A percentile compares a stretch with the other conserved stretches of the same genome.
Conservation (phyloP, 1,140 invertebrate species). For the Drosophila malerkotliana region DNA sequence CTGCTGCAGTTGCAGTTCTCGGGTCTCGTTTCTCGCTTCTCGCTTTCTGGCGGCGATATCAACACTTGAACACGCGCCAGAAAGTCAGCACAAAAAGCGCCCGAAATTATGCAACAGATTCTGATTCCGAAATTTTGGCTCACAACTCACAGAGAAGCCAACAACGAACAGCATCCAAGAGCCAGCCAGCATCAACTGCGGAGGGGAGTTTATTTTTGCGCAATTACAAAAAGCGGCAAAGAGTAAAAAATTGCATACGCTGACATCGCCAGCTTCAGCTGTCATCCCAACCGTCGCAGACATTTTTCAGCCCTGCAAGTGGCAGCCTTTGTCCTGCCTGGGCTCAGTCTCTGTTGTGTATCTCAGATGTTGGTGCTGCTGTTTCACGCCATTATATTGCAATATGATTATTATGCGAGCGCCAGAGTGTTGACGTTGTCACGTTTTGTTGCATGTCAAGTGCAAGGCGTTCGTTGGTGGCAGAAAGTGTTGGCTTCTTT, state of each 20-base stretch:
- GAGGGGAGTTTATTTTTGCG: conserved; percentile 71
- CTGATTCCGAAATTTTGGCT: conserved; percentile 62
- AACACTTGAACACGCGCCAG: conserved; percentile 79
- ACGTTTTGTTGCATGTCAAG: conserved; percentile 77
- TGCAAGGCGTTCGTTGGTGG: conserved; percentile 34
- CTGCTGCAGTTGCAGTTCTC: conserved; percentile 69
- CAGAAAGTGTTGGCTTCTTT: conserved; percentile 20
- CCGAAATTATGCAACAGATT: conserved; percentile 79
- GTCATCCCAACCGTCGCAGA: conserved; percentile 75
- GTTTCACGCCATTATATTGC: conserved; percentile 77
- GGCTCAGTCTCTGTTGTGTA: conserved; percentile 18
- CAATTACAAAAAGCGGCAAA: conserved; percentile 70
- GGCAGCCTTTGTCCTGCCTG: conserved; percentile 34
- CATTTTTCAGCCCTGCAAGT: conserved; percentile 49
- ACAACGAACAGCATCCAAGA: neutral
- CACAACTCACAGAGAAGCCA: conserved; percentile 4
- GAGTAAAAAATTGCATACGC: conserved; percentile 43
- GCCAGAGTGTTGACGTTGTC: conserved; percentile 77
- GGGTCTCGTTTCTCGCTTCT: conserved; percentile 4
- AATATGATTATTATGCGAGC: conserved; percentile 81
- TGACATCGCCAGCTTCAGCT: conserved; percentile 67
- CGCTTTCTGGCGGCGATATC: conserved; percentile 49
- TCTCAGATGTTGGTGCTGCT: conserved; percentile 51
- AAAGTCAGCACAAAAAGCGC: conserved; percentile 51
- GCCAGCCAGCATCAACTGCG: conserved; percentile 18